Base-by-base conservation (phyloP, 2,113 vertebrate species). In the Cyphomyrus discorhynchus region DNA sequence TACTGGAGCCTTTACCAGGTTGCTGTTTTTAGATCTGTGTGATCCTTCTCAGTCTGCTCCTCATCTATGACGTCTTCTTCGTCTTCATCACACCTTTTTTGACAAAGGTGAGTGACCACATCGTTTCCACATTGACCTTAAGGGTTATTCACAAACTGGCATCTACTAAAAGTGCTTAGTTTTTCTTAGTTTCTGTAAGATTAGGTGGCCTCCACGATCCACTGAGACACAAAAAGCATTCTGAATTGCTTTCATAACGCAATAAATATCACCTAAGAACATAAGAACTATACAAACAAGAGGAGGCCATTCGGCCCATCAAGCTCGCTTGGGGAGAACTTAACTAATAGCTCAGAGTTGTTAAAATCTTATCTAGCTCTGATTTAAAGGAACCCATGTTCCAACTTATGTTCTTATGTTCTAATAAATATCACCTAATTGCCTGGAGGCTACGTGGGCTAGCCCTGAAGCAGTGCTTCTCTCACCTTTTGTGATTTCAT, bases 31-130 rank as follows among this genome's bases (percentile, higher is more conserved):
- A 99, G 98, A 98, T 98, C 39, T 99, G 98, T 95, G 97, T 99
- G 91, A 97, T 99, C 93, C 96, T 99, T 90, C 96, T 99, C 91
- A 96, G 96, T 83, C 97, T 99, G 90, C 97, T 99, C 88, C 97
- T 99, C 89, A 27, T 99, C 0, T 99, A 99, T 2, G 98, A 99
- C 58, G 98, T 99, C 24, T 99, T 99, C 95, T 99, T 99, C 92
- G 98, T 99, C 94, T 99, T 99, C 95, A 98, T 99, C 93, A 99
- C 98, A 77, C 98, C 98, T n/a, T 98, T 97, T 94, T 94, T 99
- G 92, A 99, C 98, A 80, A 96, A 97, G 96, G 98, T 99, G 97
- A 91, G 93, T 90, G 21, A 24, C 89, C 89, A 9, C 82, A 3
- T 19, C 1, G 8, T 50, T 77, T 15, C 5, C 27, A 39, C 13